Base-by-base conservation (phyloP, 2,888 invertebrate species). In the Beris chalybata region DNA sequence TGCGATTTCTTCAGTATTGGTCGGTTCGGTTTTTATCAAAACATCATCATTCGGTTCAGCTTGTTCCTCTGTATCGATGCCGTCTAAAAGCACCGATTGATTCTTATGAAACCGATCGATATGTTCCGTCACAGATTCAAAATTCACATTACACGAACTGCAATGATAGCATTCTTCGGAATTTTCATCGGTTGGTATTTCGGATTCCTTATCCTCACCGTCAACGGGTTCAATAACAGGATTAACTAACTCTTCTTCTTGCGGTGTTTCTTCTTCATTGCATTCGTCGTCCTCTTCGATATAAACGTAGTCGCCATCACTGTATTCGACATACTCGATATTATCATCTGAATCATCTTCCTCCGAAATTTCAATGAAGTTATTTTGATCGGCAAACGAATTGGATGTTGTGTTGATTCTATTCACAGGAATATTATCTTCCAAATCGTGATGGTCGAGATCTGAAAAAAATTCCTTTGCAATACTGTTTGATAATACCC, bases 91-190 rank as follows among this genome's bases (percentile, higher is more conserved):
- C 4, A 70, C 66, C 1, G 64, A 59, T 32, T 70, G 61, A 68
- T 65, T 52, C 30, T 68, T 61, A 22, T 70, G 70, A 53, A 52
- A 68, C 44, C 64, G 43, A 38, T 61, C 48, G 5, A 70, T 63
- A 31, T 70, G 70, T 30, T 67, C 63, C 4, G 13, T n/a, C 43
- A 70, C 66, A 5, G 65, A 59, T 31, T 64, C n/a, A 22, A 70
- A 66, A 53, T 67, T 29, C 4, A 61, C 48, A 58, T 66, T 50
- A 15, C 70, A 70, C 22, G 66, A 43, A 68, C 65, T 67, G 29
- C 67, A 70, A 50, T 67, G 61, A 52, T 67, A 69, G 4, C 66
- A 3, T 12, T 67, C 64, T 52, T 55, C 58, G 11, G 15, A 13
- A 15, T 53, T 48, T 47, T 30, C 48, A 4, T 38, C 55, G 9